Conservation (phyloP, 2,888 invertebrate species). For the Eupithecia vulgata region DNA sequence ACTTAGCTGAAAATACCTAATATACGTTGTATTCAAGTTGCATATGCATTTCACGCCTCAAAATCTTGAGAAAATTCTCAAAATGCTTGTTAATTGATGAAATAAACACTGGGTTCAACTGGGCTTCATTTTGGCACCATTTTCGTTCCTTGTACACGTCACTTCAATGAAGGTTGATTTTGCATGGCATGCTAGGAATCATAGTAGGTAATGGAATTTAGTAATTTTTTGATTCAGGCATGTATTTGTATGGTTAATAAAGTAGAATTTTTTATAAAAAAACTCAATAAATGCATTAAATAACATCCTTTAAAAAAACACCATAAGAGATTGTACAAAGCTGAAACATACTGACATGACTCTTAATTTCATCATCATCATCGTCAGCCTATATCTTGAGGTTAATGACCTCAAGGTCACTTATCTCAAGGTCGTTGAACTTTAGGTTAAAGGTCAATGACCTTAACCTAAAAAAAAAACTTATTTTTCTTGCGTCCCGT, state of each 20-base stretch:
- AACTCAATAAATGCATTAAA: no score
- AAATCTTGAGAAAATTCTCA: background rate
- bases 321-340: no score
- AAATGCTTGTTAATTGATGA: background rate
- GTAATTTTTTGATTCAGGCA: background rate
- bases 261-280: background rate
- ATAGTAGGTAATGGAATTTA: background rate
- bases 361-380: no score
- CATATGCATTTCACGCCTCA: background rate
- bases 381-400: no score
- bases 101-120: no score
- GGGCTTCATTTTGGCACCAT: slow-evolving; percentile 7
- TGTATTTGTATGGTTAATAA: background rate
- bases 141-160: background rate
- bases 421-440: no score
- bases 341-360: no score
- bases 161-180: background rate
- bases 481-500: no score
- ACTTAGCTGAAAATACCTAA: background rate
- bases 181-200: background rate
- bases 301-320: no score
- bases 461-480: no score
- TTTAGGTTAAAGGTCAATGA: no score
- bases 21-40: background rate
- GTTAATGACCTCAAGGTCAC: no score